Evolutionary conservation across 2,888 invertebrate genomes (phyloP).

Genomic region (Terebella lapidaria): DNA sequence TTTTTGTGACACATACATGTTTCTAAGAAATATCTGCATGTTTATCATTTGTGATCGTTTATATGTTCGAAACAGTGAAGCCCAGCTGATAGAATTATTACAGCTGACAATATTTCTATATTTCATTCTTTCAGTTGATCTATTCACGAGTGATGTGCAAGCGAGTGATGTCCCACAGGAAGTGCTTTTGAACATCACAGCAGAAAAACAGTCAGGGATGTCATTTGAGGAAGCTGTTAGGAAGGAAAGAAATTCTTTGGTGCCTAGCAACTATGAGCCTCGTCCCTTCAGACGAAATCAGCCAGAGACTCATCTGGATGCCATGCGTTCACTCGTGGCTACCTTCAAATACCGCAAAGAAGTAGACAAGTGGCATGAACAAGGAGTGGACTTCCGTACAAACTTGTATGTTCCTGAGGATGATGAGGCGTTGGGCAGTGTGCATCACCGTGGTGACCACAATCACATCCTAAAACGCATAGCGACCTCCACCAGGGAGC

Average conservation of each 20-base stretch:
- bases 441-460: constrained; percentile 5
- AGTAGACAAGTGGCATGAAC: not conserved
- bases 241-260: not conserved
- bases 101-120: too few relatives aligned
- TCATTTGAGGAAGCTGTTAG: not conserved
- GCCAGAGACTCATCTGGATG: not conserved
- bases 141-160: not conserved
- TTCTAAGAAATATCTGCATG: too few relatives aligned
- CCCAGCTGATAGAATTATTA: too few relatives aligned
- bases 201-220: not conserved
- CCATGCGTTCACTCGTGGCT: not conserved
- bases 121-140: not conserved
- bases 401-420: not conserved
- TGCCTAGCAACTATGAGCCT: not conserved
- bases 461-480: constrained; percentile 5
- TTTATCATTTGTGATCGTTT: too few relatives aligned
- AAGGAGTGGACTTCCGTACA: not conserved
- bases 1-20: too few relatives aligned
- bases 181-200: not conserved
- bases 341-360: not conserved
- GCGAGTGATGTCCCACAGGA: not conserved
- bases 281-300: not conserved
- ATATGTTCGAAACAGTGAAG: too few relatives aligned
- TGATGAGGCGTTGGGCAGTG: not conserved
- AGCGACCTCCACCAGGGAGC: not conserved